Evolutionary conservation across 2,888 invertebrate species (phyloP), one percentile per base, ranked within the genome.

Genomic region (Galerucella calmariensis): DNA sequence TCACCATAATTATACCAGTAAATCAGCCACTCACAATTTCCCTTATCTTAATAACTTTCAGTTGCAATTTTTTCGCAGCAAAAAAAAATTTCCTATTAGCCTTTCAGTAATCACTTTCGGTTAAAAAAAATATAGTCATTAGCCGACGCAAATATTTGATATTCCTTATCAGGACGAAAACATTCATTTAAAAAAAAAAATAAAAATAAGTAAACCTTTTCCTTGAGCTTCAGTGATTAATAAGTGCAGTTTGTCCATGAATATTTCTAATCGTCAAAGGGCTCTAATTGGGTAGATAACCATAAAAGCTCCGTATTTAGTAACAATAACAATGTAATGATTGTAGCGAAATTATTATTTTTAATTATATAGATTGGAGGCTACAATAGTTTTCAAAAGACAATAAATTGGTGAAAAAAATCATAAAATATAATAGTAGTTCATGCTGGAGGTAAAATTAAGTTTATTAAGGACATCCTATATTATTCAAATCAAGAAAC

Each of bases 281-380:
- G 63, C 48, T 69, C 35, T 56, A 75, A 76, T 76, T 78, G 71
- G 61, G 69, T 73, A 46, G 78, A 78, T 76, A 76, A 76, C 20
- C n/a, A 65, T 44, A 77, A n/a, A 76, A 69, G 73, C 69, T 70
- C 71, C 71, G 51, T 62, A 20, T 14, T 14, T 14, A 51, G 4
- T n/a, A n/a, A 51, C 51, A 51, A 51, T n/a, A 51, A 51, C 14
- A 48, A 48, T 35, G 35, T 8, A 35, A 35, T 35, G 35, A 35
- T 35, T 35, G 35, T 35, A 35, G 35, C 8, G 8, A 35, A 35
- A 5, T 48, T 14, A 48, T 48, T 48, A 10, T 48, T 48, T 12
- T 12, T 12, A 46, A 10, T 46, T 11, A 46, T 46, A 46, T 46
- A 2, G 1, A 6, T 0, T 46, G 11, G 46, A 46, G 12, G 12